phyloP scores from a whole-genome alignment of 2,888 invertebrate genomes.

The Deroplatys truncata region DNA sequence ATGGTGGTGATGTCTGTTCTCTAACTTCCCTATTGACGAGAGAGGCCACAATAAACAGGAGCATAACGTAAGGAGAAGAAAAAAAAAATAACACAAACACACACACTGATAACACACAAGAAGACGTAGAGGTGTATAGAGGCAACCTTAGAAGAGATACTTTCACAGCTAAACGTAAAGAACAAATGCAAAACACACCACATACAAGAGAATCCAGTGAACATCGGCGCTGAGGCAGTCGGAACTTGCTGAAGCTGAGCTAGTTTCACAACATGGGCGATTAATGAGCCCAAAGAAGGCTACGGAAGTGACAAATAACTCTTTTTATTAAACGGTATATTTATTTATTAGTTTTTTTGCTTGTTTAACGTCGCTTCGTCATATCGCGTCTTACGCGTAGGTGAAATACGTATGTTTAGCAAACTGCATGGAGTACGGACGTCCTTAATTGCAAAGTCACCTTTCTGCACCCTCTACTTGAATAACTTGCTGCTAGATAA shows the following conservation, averaged over 20 bases:
- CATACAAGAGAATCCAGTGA: neutral
- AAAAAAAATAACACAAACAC: constrained; percentile 9
- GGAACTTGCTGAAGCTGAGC: neutral
- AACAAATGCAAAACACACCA: constrained; percentile 18
- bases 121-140: neutral
- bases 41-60: constrained; percentile 10
- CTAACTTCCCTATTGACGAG: constrained; percentile 52
- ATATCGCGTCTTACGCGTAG: no score
- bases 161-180: constrained; percentile 9
- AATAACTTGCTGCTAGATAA: no score
- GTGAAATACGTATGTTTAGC: no score
- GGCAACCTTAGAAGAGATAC: constrained; percentile 3
- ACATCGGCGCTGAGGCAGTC: neutral
- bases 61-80: constrained; percentile 25
- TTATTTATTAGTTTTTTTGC: no score
- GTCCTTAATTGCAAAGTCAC: no score
- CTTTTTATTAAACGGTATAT: no score
- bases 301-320: no score
- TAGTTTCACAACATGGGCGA: neutral
- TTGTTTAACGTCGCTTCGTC: no score
- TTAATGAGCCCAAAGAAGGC: no score
- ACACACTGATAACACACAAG: neutral
- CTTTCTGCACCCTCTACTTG: no score
- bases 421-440: no score
- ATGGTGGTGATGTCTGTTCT: constrained; percentile 41